Conservation (phyloP, 2,888 invertebrate genomes). For the Drosophila mimica region DNA sequence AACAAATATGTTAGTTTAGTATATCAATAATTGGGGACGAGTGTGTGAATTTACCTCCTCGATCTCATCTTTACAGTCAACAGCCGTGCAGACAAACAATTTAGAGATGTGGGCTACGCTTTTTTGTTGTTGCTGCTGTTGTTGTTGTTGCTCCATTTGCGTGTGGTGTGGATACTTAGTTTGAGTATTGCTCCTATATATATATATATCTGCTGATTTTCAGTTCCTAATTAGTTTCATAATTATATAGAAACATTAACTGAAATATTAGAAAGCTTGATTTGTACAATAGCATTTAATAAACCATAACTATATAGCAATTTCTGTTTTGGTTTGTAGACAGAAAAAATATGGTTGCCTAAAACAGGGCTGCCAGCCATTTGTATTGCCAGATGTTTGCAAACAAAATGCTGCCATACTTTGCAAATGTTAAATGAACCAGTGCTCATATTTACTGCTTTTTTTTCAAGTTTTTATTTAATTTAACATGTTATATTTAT, state of each 20-base stretch:
- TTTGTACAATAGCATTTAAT: conserved; percentile 48
- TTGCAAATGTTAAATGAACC: not conserved
- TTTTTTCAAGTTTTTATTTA: not conserved
- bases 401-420: conserved; percentile 8
- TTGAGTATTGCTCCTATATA: conserved; percentile 37
- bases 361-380: conserved; percentile 48
- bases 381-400: conserved; percentile 26
- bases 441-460: not conserved
- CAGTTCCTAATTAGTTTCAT: conserved; percentile 50
- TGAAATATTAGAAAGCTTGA: conserved; percentile 42
- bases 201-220: conserved; percentile 33
- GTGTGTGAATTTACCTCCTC: conserved; percentile 89
- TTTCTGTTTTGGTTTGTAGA: conserved; percentile 67
- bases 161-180: conserved; percentile 36
- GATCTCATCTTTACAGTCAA: conserved; percentile 95
- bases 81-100: conserved; percentile 92
- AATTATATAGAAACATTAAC: conserved; percentile 44
- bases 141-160: conserved; percentile 82
- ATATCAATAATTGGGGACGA: no score
- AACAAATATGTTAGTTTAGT: conserved; percentile 32
- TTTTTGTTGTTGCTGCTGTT: conserved; percentile 68
- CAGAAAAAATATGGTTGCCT: conserved; percentile 72
- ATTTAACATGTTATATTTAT: not conserved
- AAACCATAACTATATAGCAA: conserved; percentile 45
- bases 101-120: conserved; percentile 86